A percentile compares a stretch with the other conserved stretches of the same genome.
phyloP scores from a whole-genome alignment of 2,113 vertebrate species.

The Ciconia stormi region DNA sequence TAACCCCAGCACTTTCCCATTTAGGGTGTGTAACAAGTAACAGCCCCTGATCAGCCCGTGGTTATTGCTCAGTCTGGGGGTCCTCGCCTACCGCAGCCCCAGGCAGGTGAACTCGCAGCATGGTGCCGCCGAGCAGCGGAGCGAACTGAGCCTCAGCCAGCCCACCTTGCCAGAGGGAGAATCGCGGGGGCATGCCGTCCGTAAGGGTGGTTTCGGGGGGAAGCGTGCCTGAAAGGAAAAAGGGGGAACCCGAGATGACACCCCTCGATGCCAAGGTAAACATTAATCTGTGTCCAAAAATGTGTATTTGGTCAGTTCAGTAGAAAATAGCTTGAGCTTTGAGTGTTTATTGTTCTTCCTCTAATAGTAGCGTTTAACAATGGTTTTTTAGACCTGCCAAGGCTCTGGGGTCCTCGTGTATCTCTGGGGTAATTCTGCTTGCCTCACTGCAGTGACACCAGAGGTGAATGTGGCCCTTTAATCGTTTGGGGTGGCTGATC shows the following conservation, averaged over 20 bases:
- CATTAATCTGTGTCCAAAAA: background rate
- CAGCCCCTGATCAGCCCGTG: rapidly evolving
- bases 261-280: background rate
- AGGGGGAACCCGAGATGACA: background rate
- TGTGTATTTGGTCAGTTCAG: rapidly evolving
- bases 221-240: background rate
- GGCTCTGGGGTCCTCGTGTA: background rate
- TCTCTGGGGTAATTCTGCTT: background rate
- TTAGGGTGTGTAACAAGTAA: background rate
- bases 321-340: background rate
- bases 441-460: background rate
- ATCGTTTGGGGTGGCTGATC: background rate
- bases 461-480: background rate
- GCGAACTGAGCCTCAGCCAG: background rate
- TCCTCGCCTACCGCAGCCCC: background rate
- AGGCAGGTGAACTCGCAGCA: background rate
- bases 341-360: background rate
- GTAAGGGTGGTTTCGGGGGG: rapidly evolving
- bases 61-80: background rate
- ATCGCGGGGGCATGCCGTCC: too few species aligned
- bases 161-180: background rate
- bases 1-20: background rate
- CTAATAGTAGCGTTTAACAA: background rate
- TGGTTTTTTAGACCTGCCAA: background rate
- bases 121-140: rapidly evolving